phyloP scores from a whole-genome alignment of 2,888 invertebrate genomes.

The Acanthopleura granulata region DNA sequence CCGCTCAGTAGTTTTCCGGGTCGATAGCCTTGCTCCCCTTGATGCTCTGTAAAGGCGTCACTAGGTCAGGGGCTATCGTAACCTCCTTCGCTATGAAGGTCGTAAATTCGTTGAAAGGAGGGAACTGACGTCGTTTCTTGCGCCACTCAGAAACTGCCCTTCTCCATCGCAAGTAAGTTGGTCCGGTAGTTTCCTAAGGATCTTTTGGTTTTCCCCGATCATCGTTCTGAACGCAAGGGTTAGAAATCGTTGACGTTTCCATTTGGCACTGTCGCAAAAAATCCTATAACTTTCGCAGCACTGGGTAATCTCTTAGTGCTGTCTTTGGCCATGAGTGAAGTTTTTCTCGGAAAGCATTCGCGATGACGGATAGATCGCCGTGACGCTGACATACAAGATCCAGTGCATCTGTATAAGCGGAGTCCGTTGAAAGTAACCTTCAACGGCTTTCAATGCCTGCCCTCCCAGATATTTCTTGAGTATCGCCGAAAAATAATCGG shows the following conservation, averaged over 20 bases:
- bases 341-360: neutral
- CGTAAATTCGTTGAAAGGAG: slow-evolving; percentile 13
- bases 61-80: neutral
- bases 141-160: slow-evolving; percentile 22
- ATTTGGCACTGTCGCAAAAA: slow-evolving; percentile 6
- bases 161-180: slow-evolving; percentile 26
- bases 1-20: too few species aligned
- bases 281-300: slow-evolving; percentile 17
- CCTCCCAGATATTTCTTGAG: neutral
- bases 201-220: slow-evolving; percentile 26
- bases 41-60: neutral
- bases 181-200: slow-evolving; percentile 28
- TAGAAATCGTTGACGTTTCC: slow-evolving; percentile 25
- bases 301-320: slow-evolving; percentile 22
- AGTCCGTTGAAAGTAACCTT: neutral
- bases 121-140: neutral
- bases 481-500: too few species aligned
- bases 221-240: slow-evolving; percentile 26
- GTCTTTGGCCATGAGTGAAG: slow-evolving; percentile 29
- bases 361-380: neutral
- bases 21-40: too few species aligned
- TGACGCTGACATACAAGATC: neutral
- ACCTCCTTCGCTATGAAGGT: slow-evolving; percentile 18
- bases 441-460: neutral
- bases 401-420: neutral